Evolutionary conservation across 2,113 vertebrate genomes (phyloP).

Genomic region (Sapayoa aenigma): DNA sequence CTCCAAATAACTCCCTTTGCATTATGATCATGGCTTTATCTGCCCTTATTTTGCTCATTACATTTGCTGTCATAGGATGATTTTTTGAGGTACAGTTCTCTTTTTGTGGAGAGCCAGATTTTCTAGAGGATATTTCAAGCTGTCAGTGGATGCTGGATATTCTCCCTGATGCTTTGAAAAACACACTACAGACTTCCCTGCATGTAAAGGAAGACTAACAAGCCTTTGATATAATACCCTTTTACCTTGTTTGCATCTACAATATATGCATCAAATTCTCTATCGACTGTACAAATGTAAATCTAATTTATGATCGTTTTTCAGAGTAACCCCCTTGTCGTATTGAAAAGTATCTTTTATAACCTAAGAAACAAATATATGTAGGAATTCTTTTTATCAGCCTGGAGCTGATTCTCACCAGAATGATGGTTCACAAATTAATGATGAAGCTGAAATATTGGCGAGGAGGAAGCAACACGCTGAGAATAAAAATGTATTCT

Average conservation of each 20-base stretch:
- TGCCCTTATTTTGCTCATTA: background rate
- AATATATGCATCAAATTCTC: background rate
- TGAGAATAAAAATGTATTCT: constrained; percentile 45
- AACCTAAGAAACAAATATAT: constrained; percentile 4
- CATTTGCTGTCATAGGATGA: background rate
- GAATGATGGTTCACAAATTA: constrained; percentile 13
- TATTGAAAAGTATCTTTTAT: background rate
- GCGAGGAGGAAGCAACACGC: background rate
- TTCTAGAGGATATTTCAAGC: background rate
- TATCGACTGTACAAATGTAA: background rate
- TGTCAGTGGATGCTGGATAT: background rate
- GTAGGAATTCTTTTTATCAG: background rate
- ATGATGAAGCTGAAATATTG: constrained; percentile 48
- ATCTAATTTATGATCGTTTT: background rate
- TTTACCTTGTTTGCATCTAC: background rate
- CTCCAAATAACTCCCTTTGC: background rate
- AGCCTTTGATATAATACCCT: background rate
- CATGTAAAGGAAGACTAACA: background rate
- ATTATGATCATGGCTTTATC: background rate
- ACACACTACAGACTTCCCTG: background rate
- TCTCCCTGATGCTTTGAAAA: background rate
- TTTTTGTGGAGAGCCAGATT: background rate
- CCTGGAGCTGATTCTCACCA: constrained; percentile 2
- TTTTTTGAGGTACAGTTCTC: background rate
- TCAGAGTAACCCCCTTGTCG: background rate